A percentile compares a stretch with the other conserved stretches of the same genome.
Evolutionary conservation across 2,113 vertebrate species (phyloP).

Genomic region (Setophaga coronata): DNA sequence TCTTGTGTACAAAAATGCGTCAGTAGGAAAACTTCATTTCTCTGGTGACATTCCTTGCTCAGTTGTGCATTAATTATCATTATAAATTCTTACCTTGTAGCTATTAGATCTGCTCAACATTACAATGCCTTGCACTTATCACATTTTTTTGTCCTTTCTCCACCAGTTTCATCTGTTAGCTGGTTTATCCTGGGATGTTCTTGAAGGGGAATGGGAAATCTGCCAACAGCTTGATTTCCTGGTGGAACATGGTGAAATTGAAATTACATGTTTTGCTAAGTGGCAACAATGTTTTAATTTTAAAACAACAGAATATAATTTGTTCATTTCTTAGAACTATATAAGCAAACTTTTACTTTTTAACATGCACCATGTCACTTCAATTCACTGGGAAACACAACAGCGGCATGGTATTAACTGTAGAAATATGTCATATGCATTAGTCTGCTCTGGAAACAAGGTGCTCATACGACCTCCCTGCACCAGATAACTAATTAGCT

Average conservation of each 20-base stretch:
- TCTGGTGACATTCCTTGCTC: not conserved
- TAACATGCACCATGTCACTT: not conserved
- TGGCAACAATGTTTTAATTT: not conserved
- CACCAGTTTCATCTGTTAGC: not conserved
- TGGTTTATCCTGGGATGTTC: not conserved
- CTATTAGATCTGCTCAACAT: not conserved
- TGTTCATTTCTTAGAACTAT: not conserved
- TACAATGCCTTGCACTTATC: not conserved
- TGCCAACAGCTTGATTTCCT: slow-evolving; percentile 30
- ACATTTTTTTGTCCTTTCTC: not conserved
- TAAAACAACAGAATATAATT: slow-evolving; percentile 12
- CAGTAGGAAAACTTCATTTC: slow-evolving; percentile 12
- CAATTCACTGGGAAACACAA: not conserved
- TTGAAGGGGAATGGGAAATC: not conserved
- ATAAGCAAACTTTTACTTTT: not conserved
- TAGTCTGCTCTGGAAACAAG: slow-evolving; percentile 27
- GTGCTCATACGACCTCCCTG: not conserved
- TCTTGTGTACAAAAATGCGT: not conserved
- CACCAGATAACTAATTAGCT: slow-evolving; percentile 18
- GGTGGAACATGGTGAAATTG: not conserved
- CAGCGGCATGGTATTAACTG: not conserved
- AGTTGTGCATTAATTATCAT: slow-evolving; percentile 5
- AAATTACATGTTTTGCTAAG: slow-evolving; percentile 29
- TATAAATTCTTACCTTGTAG: slow-evolving; percentile 5
- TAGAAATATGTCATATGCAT: not conserved